Evolutionary conservation across 2,888 invertebrate genomes (phyloP).

Genomic region (Polyploca ridens): DNA sequence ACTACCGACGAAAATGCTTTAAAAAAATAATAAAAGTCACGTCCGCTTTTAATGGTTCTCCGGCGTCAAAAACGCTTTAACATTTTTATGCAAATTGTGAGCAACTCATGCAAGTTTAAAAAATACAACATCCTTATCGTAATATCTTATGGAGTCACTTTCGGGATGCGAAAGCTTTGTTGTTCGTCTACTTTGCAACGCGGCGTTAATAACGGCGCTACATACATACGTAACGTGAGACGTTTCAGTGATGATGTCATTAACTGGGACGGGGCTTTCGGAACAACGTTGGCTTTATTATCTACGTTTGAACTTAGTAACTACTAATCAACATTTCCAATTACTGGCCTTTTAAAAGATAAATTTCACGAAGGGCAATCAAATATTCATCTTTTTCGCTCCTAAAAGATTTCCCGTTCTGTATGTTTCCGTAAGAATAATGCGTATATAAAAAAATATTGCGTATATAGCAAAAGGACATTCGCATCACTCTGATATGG

Average conservation of each 20-base stretch:
- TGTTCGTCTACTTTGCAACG: constrained; percentile 6
- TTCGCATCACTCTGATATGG: background rate
- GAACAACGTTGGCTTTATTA: background rate
- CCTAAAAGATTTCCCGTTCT: background rate
- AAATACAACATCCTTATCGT: constrained; percentile 4
- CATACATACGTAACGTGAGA: constrained; percentile 3
- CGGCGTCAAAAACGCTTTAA: background rate
- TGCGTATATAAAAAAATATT: background rate
- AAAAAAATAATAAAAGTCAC: constrained; percentile 1
- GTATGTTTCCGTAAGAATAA: background rate
- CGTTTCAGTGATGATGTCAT: constrained; percentile 4
- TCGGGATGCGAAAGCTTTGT: constrained; percentile 5
- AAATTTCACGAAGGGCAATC: too few species aligned
- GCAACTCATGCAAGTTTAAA: constrained; percentile 8
- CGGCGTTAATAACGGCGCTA: constrained; percentile 1
- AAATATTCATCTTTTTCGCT: background rate
- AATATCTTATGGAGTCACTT: constrained; percentile 8
- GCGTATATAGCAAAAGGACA: background rate
- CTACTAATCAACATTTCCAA: too few species aligned
- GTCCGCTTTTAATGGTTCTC: background rate
- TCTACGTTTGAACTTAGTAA: background rate
- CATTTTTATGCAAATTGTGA: background rate
- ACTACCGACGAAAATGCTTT: background rate
- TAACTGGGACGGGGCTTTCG: background rate
- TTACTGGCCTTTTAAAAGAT: too few species aligned